These are phyloP conservation scores for Holacanthus passer DNA, from an alignment of 2,113 vertebrate genomes.

Conservation along the genomic window DNA sequence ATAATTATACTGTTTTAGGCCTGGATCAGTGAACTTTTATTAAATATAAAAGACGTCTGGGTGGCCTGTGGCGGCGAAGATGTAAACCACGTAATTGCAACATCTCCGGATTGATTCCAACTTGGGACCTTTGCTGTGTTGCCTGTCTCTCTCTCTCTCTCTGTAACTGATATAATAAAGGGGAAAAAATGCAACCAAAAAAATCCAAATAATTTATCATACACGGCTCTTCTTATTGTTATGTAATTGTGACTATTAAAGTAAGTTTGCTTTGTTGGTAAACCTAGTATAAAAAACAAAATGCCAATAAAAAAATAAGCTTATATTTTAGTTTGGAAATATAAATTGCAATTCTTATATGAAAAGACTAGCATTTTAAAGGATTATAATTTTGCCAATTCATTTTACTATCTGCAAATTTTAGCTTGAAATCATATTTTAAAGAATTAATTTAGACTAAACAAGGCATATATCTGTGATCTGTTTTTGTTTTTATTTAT, in stretches of 20 bases:
- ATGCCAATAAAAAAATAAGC: not conserved
- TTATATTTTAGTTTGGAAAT: not conserved
- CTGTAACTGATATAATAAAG: not conserved
- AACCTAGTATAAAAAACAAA: not conserved
- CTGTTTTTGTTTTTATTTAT: not conserved
- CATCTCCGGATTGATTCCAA: not conserved
- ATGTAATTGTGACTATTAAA: not conserved
- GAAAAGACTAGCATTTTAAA: too few species aligned
- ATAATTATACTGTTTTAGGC: constrained; percentile 1
- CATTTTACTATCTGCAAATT: not conserved
- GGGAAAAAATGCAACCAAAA: not conserved
- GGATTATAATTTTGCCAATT: not conserved
- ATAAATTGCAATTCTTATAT: too few species aligned
- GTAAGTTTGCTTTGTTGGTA: not conserved
- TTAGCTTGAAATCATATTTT: not conserved
- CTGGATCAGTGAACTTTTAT: constrained; percentile 7
- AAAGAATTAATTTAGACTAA: not conserved
- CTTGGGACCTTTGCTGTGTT: not conserved
- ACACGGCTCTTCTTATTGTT: too few species aligned
- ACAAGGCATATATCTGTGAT: not conserved
- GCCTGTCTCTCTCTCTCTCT: not conserved
- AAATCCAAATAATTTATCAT: too few species aligned
- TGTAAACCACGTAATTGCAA: constrained; percentile 1
- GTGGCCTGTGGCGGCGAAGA: not conserved
- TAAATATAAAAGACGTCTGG: not conserved